These are phyloP conservation scores for Larimichthys polyactis DNA, from an alignment of 2,113 vertebrate genomes.

Conservation along the genomic window DNA sequence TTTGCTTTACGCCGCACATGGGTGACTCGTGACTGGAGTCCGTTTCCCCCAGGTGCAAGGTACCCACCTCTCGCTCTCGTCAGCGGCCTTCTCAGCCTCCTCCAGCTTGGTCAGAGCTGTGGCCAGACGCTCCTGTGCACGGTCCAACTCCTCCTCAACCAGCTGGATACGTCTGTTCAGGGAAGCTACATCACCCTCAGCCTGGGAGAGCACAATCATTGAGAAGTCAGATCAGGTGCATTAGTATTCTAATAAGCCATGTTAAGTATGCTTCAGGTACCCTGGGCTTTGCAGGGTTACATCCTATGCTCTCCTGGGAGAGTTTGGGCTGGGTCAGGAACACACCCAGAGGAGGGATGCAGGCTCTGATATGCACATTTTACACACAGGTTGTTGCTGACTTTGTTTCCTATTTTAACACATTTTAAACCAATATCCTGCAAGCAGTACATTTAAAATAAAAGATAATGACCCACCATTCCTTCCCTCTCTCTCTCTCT, in stretches of 20 bases:
- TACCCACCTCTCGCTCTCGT: slow-evolving; percentile 97
- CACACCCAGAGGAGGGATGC: neutral
- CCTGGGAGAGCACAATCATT: slow-evolving; percentile 79
- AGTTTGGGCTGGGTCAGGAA: slow-evolving; percentile 29
- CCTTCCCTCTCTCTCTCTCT: fast-evolving
- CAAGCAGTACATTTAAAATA: neutral
- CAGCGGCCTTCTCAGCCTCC: slow-evolving; percentile 98
- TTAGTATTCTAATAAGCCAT: neutral
- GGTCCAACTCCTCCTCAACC: slow-evolving; percentile 99
- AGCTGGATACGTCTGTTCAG: slow-evolving; percentile 99
- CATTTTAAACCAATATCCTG: neutral
- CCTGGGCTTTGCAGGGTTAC: neutral
- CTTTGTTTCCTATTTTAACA: neutral
- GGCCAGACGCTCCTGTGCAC: slow-evolving; percentile 97
- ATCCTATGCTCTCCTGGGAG: neutral
- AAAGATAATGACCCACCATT: neutral
- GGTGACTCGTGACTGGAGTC: neutral
- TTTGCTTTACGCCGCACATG: neutral
- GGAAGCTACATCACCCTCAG: slow-evolving; percentile 96
- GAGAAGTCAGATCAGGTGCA: neutral
- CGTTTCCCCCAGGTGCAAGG: neutral
- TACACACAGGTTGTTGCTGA: neutral
- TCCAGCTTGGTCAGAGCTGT: slow-evolving; percentile 98
- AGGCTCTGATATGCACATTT: neutral
- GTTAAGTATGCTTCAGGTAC: neutral